Base-by-base conservation (phyloP, 2,797 vertebrate species). In the Clarias pachynema region DNA sequence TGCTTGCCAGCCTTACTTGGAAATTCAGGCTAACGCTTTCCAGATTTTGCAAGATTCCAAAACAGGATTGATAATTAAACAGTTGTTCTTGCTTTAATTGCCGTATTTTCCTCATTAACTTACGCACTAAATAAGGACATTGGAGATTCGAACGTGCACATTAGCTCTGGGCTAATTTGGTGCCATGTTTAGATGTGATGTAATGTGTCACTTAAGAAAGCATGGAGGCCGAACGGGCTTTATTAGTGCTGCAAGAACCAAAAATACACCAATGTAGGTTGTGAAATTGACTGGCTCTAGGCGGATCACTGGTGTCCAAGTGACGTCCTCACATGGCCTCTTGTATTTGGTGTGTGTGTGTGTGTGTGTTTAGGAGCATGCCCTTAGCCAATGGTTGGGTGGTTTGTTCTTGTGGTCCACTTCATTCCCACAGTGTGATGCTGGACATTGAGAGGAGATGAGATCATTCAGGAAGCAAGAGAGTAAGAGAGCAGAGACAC, bases 381-480 rank as follows among this genome's bases (percentile, higher is more conserved):
- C 49, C 85, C 82, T 78, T 74, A 66, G 78, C 66, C 40, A 57
- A 53, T 83, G 84, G 74, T 85, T 84, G 82, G 74, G 84, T 81
- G 86, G 82, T 77, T 78, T 89, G 88, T 86, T 89, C 65, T 86
- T 84, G 86, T 85, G 88, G 88, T 29, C 63, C 83, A 62, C 74
- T 82, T 89, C 85, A 84, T 85, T 88, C 81, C 85, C 84, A 82
- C 79, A 81, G 60, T 75, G 69, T 81, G 88, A 84, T 85, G 87
- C 85, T 78, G 79, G 69, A 85, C 77, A 84, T 82, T 84, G 77
- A 89, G 84, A 87, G 87, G 84, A 89, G 88, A 90, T 90, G 87
- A 90, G 85, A 75, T 90, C 89, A 89, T 89, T 63, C 88, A 89
- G 88, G 89, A 90, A 89, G 85, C 85, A 84, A 65, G 81, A 85